Conservation (phyloP, 2,888 invertebrate species). For the Erebia epiphron region DNA sequence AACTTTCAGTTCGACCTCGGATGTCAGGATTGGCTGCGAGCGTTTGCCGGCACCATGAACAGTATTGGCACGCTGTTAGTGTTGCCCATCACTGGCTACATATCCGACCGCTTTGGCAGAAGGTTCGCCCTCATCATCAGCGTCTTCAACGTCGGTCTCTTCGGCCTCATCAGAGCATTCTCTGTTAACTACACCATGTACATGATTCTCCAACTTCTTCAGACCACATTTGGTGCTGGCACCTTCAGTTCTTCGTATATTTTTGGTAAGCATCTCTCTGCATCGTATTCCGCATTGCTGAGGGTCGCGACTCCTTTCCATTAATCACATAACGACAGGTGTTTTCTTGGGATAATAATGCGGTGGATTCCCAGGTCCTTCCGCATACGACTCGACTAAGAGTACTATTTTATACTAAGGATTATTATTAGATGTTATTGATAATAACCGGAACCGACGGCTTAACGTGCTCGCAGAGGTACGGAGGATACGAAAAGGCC, state of each 20-base stretch:
- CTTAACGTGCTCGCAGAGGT: no score
- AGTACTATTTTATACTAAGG: no score
- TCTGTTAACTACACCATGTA: conserved; percentile 82
- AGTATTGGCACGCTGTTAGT: conserved; percentile 85
- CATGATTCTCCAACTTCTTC: conserved; percentile 76
- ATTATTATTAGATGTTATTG: no score
- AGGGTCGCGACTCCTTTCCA: no score
- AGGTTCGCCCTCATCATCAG: conserved; percentile 63
- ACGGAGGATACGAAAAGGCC: no score
- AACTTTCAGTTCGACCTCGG: conserved; percentile 77
- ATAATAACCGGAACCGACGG: no score
- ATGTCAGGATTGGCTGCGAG: conserved; percentile 84
- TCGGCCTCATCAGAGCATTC: conserved; percentile 81
- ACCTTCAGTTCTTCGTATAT: conserved; percentile 80
- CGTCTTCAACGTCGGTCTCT: conserved; percentile 58
- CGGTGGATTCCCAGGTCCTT: no score
- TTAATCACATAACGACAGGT: no score
- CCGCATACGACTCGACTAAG: no score
- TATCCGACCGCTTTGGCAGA: conserved; percentile 83
- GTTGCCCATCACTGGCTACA: conserved; percentile 83
- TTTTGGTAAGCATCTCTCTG: conserved; percentile 58
- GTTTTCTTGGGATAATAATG: no score
- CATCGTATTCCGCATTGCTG: no score
- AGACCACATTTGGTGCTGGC: conserved; percentile 80
- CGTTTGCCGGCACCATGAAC: conserved; percentile 85